Evolutionary conservation across 2,797 vertebrate genomes (phyloP).

Genomic region (Cryptoprocta ferox): DNA sequence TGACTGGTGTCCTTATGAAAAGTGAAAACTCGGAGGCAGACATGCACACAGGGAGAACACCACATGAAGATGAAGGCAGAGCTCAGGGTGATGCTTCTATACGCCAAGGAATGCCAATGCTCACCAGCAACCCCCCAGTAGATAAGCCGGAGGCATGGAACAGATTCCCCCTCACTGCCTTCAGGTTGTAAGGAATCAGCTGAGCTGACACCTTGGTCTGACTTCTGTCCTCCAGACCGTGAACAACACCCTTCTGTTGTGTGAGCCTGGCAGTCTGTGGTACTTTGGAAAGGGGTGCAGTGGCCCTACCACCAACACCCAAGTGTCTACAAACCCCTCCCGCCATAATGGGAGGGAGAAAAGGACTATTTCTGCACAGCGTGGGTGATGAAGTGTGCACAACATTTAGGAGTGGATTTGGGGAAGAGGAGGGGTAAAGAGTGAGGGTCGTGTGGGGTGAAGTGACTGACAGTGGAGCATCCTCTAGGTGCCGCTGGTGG

Average conservation of each 20-base stretch:
- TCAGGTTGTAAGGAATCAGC: background rate
- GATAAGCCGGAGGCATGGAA: accelerated
- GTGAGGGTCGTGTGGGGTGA: background rate
- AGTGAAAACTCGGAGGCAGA: background rate
- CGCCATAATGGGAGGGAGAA: background rate
- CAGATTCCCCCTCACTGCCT: background rate
- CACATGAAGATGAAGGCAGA: background rate
- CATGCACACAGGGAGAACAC: background rate
- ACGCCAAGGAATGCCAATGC: background rate
- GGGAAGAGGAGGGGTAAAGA: background rate
- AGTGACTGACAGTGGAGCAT: background rate
- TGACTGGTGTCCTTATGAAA: background rate
- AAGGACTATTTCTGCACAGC: background rate
- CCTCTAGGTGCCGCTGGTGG: background rate
- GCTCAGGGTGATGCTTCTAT: background rate
- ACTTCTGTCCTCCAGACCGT: too few relatives aligned
- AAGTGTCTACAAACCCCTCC: background rate
- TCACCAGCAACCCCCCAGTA: background rate
- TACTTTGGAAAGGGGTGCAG: background rate
- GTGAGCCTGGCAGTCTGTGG: background rate
- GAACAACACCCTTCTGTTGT: background rate
- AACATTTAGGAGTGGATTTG: background rate
- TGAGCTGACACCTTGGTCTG: background rate
- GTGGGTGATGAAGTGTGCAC: accelerated
- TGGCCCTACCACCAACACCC: background rate